Conservation (phyloP, 1,140 invertebrate species). For the Cydia fagiglandana region DNA sequence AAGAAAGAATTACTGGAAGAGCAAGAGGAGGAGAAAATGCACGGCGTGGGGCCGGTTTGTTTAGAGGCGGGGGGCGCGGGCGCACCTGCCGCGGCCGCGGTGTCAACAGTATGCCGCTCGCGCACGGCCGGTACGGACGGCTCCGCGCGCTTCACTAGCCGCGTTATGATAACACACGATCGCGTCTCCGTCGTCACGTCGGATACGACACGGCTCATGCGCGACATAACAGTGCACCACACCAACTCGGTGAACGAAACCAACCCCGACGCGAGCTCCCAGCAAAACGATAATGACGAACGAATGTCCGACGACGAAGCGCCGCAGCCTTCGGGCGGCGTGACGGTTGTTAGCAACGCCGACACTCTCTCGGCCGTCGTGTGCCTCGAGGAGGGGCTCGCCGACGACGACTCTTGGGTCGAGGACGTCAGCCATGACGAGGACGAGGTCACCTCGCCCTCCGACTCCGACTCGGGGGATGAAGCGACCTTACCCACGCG, state of each 20-base stretch:
- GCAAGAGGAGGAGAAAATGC: slow-evolving; percentile 73
- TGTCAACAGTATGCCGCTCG: slow-evolving; percentile 75
- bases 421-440: slow-evolving; percentile 89
- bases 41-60: slow-evolving; percentile 76
- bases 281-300: slow-evolving; percentile 66
- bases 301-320: slow-evolving; percentile 68
- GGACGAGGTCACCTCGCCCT: slow-evolving; percentile 81
- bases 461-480: slow-evolving; percentile 81
- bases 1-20: slow-evolving; percentile 78
- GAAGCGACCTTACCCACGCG: slow-evolving; percentile 82
- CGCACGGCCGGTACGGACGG: slow-evolving; percentile 76
- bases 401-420: slow-evolving; percentile 93
- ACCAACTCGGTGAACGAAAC: slow-evolving; percentile 76
- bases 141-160: slow-evolving; percentile 88
- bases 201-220: slow-evolving; percentile 85
- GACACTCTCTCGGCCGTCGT: slow-evolving; percentile 84
- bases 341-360: slow-evolving; percentile 82
- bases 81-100: slow-evolving; percentile 70
- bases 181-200: slow-evolving; percentile 85
- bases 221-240: slow-evolving; percentile 80
- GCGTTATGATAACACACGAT: slow-evolving; percentile 92
- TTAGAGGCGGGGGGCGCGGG: slow-evolving; percentile 74
- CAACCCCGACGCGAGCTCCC: slow-evolving; percentile 50
- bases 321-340: slow-evolving; percentile 73
- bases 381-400: slow-evolving; percentile 90